Base-by-base conservation (phyloP, 1,140 invertebrate species). In the Periplaneta americana region DNA sequence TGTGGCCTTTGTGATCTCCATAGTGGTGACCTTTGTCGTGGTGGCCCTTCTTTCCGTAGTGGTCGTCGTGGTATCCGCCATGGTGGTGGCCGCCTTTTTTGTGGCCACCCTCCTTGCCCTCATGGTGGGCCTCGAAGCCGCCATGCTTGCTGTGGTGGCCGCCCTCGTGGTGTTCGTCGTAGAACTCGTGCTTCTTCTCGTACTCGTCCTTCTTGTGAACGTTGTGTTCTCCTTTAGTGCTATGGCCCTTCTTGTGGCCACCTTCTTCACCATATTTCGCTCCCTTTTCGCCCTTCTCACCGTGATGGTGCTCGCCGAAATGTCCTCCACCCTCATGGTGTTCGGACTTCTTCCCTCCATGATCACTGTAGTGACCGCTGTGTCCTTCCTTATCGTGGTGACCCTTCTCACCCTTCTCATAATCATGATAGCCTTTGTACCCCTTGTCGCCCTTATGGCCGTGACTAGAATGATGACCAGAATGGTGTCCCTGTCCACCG, bases 171-270 rank as follows among this genome's bases (percentile, higher is more conserved):
- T 79, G 28, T 34, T 84, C 84, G 34, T 83, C 83, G 74, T 79
- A 84, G 76, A 83, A 84, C 31, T 84, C 36, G 28, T 81, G 79
- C 34, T 84, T 77, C 82, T 82, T 84, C 74, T 81, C 91, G 84
- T 93, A 94, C 83, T 94, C 93, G 82, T 94, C 92, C 85, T 93
- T 94, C 85, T 94, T 94, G 84, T 93, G 92, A 35, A 94, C 91
- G 83, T 92, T 93, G 84, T 94, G 93, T 83, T 92, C 91, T 13
- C 93, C 93, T 85, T 80, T 84, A 28, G 79, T 80, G 33, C 79
- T 80, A 39, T 82, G 81, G 34, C 82, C 83, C 34, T 84, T 81
- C 76, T 83, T 84, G 37, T 84, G 80, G 31, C 75, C 83, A 18
- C 34, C 66, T 34, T 84, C 48, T 22, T 36, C 78, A 18, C 77